A percentile compares a stretch with the other conserved stretches of the same genome.
phyloP scores from a whole-genome alignment of 2,113 vertebrate species.

The Catharus minimus region DNA sequence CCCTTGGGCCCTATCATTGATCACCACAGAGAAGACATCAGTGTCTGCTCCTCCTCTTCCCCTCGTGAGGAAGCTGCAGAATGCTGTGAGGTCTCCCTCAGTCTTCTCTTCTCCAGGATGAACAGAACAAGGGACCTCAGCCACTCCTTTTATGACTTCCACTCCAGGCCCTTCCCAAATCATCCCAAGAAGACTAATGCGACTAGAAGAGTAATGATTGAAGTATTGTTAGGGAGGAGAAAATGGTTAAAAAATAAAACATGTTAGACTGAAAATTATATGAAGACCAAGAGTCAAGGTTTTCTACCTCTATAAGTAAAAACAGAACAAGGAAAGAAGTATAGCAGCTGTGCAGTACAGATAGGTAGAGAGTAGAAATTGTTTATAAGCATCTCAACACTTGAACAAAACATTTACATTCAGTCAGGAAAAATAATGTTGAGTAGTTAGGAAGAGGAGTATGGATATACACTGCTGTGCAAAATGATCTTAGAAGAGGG shows the following conservation, averaged over 20 bases:
- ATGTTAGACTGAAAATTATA: background rate
- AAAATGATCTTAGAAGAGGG: background rate
- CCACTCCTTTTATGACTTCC: background rate
- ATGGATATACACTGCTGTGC: background rate
- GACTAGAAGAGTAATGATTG: background rate
- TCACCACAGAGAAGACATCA: background rate
- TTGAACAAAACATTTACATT: background rate
- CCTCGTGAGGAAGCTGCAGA: fast-evolving
- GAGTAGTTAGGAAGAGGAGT: background rate
- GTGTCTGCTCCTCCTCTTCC: background rate
- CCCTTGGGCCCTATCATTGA: background rate
- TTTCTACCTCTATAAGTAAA: background rate
- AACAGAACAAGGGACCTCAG: background rate
- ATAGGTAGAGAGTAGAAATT: background rate
- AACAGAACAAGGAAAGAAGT: background rate
- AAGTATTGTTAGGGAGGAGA: background rate
- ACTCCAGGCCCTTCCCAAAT: background rate
- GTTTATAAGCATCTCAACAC: background rate
- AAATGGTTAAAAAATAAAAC: background rate
- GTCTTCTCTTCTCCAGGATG: background rate
- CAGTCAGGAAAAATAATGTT: background rate
- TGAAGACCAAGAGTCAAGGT: background rate
- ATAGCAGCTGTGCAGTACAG: background rate
- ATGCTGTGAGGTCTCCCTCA: fast-evolving
- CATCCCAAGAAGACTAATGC: background rate